Conservation (phyloP, 2,888 invertebrate genomes). For the Acrobeloides nanus region DNA sequence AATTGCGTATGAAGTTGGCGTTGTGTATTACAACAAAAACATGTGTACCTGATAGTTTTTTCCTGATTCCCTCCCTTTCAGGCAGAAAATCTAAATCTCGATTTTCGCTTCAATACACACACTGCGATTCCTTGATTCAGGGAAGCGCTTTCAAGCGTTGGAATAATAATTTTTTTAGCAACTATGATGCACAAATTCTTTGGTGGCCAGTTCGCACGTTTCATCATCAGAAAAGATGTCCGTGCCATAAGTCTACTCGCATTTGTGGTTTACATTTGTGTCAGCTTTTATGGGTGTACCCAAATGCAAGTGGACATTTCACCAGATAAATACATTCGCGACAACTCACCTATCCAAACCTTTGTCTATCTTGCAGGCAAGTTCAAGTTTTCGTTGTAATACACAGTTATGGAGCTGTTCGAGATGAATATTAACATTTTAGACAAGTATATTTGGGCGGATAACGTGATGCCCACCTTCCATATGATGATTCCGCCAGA, state of each 20-base stretch:
- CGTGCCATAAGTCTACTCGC: slow-evolving; percentile 32
- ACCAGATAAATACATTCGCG: slow-evolving; percentile 52
- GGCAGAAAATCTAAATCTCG: too few species aligned
- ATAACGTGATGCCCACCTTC: slow-evolving; percentile 52
- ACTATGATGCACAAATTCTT: slow-evolving; percentile 49
- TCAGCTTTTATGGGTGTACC: slow-evolving; percentile 48
- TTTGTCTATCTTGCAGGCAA: slow-evolving; percentile 49
- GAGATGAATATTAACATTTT: slow-evolving; percentile 6
- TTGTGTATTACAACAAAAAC: too few species aligned
- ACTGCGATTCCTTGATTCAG: too few species aligned
- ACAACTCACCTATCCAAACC: slow-evolving; percentile 52
- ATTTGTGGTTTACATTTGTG: slow-evolving; percentile 41
- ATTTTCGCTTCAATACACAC: too few species aligned
- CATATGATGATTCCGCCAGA: slow-evolving; percentile 52
- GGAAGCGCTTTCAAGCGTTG: too few species aligned
- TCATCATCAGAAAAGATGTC: slow-evolving; percentile 43
- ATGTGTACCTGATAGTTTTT: too few species aligned
- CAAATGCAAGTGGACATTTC: slow-evolving; percentile 48
- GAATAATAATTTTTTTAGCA: too few species aligned
- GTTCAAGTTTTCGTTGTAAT: neutral
- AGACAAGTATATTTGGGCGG: slow-evolving; percentile 53
- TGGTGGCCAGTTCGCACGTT: slow-evolving; percentile 42
- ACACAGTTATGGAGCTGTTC: too few species aligned
- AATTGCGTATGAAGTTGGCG: too few species aligned
- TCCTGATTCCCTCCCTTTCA: too few species aligned